phyloP scores from a whole-genome alignment of 2,888 invertebrate genomes.

The Atherix ibis region DNA sequence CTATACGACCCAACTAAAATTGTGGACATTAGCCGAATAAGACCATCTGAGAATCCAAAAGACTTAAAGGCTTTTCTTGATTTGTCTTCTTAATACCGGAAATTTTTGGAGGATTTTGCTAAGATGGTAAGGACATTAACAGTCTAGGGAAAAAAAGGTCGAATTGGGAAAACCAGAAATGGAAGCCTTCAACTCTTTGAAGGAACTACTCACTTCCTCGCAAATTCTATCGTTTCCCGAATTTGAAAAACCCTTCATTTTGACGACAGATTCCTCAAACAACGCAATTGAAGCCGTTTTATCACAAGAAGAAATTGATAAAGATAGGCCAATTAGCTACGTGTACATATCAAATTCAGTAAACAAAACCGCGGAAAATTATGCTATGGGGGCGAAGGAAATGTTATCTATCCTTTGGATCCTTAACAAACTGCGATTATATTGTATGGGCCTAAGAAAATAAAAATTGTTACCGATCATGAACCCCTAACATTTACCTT shows the following conservation, averaged over 20 bases:
- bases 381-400: slow-evolving; percentile 3
- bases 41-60: slow-evolving; percentile 4
- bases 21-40: slow-evolving; percentile 2
- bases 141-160: slow-evolving; percentile 1
- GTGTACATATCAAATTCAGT: background rate
- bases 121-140: slow-evolving; percentile 2
- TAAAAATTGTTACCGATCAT: slow-evolving; percentile 5
- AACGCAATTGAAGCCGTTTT: slow-evolving; percentile 2
- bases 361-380: slow-evolving; percentile 4
- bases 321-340: slow-evolving; percentile 2
- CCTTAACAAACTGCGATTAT: slow-evolving; percentile 1
- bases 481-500: slow-evolving; percentile 2
- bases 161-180: background rate
- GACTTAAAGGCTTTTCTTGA: slow-evolving; percentile 6
- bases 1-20: slow-evolving; percentile 5
- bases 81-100: slow-evolving; percentile 3
- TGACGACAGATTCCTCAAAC: slow-evolving; percentile 1
- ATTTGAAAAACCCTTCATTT: slow-evolving; percentile 1
- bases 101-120: slow-evolving; percentile 1
- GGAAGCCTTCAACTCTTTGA: slow-evolving; percentile 2
- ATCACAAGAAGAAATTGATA: slow-evolving; percentile 3
- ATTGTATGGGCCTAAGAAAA: slow-evolving; percentile 2
- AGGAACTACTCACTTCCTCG: slow-evolving; percentile 2
- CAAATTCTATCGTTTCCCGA: slow-evolving; percentile 3
- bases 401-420: slow-evolving; percentile 1